A percentile compares a stretch with the other conserved stretches of the same genome.
phyloP scores from a whole-genome alignment of 2,888 invertebrate genomes.

The Helleia helle region DNA sequence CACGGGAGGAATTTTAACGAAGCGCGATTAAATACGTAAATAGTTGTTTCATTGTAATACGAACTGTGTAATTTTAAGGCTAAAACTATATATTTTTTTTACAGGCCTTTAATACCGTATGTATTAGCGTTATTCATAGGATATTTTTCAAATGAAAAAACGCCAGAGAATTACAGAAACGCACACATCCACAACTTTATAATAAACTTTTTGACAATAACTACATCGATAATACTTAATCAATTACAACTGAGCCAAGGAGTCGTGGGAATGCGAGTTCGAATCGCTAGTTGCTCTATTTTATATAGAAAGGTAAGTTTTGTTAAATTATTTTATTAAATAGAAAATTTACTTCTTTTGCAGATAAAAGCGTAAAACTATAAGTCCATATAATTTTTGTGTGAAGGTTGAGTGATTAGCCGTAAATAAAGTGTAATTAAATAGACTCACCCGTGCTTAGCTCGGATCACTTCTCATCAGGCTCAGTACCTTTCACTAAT shows the following conservation, averaged over 20 bases:
- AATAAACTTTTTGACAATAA: slow-evolving; percentile 73
- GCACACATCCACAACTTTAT: slow-evolving; percentile 80
- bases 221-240: slow-evolving; percentile 78
- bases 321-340: no score
- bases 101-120: slow-evolving; percentile 77
- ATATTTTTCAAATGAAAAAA: slow-evolving; percentile 74
- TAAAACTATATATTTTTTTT: slow-evolving; percentile 13
- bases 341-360: no score
- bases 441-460: no score
- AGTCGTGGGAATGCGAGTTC: slow-evolving; percentile 83
- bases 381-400: no score
- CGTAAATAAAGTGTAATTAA: no score
- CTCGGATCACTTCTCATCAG: no score
- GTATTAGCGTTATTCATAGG: slow-evolving; percentile 76
- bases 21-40: no score
- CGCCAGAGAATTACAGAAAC: slow-evolving; percentile 54
- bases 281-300: slow-evolving; percentile 86
- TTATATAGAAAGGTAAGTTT: slow-evolving; percentile 86
- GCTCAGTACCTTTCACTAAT: no score
- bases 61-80: not conserved
- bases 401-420: no score
- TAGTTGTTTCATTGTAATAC: no score
- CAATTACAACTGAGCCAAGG: slow-evolving; percentile 71
- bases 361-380: no score
- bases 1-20: no score